A percentile compares a stretch with the other conserved stretches of the same genome.
phyloP scores from a whole-genome alignment of 2,797 vertebrate genomes.

The Scarus forsteni region DNA sequence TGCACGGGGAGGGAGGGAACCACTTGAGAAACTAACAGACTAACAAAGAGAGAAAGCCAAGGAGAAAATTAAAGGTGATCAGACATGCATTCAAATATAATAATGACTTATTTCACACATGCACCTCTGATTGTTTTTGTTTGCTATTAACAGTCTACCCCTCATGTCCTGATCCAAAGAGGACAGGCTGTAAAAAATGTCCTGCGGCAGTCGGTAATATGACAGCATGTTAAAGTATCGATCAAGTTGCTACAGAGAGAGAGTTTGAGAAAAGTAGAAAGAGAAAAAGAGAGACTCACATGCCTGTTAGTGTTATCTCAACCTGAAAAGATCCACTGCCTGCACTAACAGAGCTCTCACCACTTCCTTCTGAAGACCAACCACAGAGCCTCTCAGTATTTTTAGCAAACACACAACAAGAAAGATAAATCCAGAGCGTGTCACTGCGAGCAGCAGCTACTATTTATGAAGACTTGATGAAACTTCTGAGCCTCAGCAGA shows the following conservation, averaged over 20 bases:
- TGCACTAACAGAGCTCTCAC: slow-evolving; percentile 1
- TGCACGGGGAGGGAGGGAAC: neutral
- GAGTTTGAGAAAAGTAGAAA: no score
- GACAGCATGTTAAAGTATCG: no score
- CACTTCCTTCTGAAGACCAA: slow-evolving; percentile 36
- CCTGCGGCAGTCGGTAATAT: no score
- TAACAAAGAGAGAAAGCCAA: neutral
- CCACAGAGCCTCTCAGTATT: slow-evolving; percentile 40
- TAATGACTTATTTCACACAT: no score
- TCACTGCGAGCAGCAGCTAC: slow-evolving; percentile 14
- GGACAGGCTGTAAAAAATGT: no score
- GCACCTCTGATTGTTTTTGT: no score
- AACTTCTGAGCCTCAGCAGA: slow-evolving; percentile 2
- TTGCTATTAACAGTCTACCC: no score
- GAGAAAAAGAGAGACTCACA: no score
- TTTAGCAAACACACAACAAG: slow-evolving; percentile 16
- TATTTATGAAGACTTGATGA: slow-evolving; percentile 26
- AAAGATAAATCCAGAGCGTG: slow-evolving; percentile 7
- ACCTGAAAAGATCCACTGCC: neutral
- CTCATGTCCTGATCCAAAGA: no score
- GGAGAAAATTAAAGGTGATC: neutral
- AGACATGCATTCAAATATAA: neutral
- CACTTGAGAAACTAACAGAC: no score
- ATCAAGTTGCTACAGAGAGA: no score
- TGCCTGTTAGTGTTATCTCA: neutral